Base-by-base conservation (phyloP, 2,888 invertebrate genomes). In the Chesias legatella region DNA sequence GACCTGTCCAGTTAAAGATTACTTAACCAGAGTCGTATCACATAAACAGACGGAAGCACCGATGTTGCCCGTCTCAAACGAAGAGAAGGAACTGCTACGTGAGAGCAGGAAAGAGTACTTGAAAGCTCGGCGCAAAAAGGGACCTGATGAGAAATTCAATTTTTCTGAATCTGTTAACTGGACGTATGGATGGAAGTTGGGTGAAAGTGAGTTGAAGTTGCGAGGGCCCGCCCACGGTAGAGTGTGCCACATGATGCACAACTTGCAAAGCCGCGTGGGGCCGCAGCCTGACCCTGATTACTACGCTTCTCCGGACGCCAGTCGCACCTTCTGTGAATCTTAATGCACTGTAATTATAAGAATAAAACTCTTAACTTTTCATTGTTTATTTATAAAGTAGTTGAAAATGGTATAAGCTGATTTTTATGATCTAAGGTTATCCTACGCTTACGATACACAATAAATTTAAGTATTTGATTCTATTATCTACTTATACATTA, bases 131-230 rank as follows among this genome's bases (percentile, higher is more conserved):
- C 33, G 20, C 11, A 29, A 28, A 6, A 30, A 41, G 23, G 36
- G 32, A 7, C 58, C 58, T 7, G 54, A 53, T 31, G 51, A 60
- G 8, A 62, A 53, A 33, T 62, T 57, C 29, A 42, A 52, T 28
- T 62, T 52, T 28, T 35, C 52, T 10, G 58, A 60, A 22, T 48
- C 56, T 11, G 25, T 17, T n/a, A 58, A 35, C 34, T 57, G 55
- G 54, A 43, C 25, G 25, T 51, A 62, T 36, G 58, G 59, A 8
- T 60, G 58, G 56, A 44, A 53, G 23, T 31, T 58, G 11, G 43
- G 30, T 33, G 51, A 58, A 9, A 52, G 51, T 34, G 45, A 51
- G 26, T n/a, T 43, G 9, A 46, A 42, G 22, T 38, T 45, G 31
- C 28, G 23, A 3, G 48, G 48, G 10, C 38, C 53, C 10, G 24